phyloP scores from a whole-genome alignment of 2,113 vertebrate species.

The Montifringilla adamsi region DNA sequence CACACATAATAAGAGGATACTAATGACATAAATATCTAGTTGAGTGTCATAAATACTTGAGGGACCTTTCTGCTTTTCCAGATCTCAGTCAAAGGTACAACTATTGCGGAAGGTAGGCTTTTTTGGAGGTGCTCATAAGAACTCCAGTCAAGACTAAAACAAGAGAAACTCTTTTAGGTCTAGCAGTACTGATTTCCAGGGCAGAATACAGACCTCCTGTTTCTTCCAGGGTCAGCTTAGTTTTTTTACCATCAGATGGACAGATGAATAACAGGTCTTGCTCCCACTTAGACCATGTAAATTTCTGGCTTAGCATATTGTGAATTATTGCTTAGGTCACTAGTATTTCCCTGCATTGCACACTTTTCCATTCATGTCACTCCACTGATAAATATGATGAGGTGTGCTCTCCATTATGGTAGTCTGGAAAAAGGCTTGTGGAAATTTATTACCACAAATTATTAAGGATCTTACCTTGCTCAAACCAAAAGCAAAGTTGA shows the following conservation, averaged over 20 bases:
- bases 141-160: not conserved
- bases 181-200: not conserved
- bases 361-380: not conserved
- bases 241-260: no score
- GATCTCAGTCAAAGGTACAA: not conserved
- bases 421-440: not conserved
- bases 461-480: not conserved
- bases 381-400: not conserved
- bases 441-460: not conserved
- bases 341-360: not conserved
- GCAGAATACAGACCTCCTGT: not conserved
- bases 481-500: not conserved
- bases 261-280: not conserved
- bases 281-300: not conserved
- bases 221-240: not conserved
- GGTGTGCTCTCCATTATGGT: accelerated
- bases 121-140: not conserved
- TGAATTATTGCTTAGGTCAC: not conserved
- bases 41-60: not conserved
- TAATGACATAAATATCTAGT: not conserved
- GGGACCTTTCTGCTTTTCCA: not conserved
- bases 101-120: not conserved
- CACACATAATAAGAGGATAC: not conserved
- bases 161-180: not conserved
- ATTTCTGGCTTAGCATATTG: not conserved